Evolutionary conservation across 2,113 vertebrate genomes (phyloP), one percentile per base, ranked within the genome.

Genomic region (Grantiella picta): DNA sequence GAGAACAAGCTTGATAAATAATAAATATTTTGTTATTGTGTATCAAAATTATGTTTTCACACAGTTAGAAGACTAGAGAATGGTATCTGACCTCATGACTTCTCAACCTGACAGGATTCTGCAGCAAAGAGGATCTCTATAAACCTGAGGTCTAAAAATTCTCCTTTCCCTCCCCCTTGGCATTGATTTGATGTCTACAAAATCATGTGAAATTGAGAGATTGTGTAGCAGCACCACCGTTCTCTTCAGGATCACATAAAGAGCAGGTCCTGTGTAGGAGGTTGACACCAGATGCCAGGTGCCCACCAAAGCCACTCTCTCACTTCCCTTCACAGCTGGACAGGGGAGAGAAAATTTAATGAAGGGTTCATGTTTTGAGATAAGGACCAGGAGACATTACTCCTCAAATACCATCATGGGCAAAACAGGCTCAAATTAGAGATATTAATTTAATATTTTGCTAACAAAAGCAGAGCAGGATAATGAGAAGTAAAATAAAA

Each of bases 151-250:
- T 17, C 3, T 54, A 35, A 60, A 60, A 64, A 49, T 3, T 0
- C 2, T 25, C 2, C 1, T 7, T 52, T 24, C 49, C n/a, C 15
- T 2, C 3, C 1, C 11, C 5, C 4, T n/a, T 47, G 31, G 13
- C 56, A 56, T 15, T 23, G 47, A 33, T 42, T 61, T 57, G 31
- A 20, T 68, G 1, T 31, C 12, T 53, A 40, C 22, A 68, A 76
- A 83, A 38, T 36, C 0, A 15, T 19, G 21, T 65, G 27, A n/a
- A 72, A 75, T 29, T 2, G 19, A 50, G 7, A 68, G 15, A n/a
- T 36, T 53, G 6, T 12, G 16, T 14, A 24, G 21, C 49, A 11
- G 5, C 6, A 63, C 6, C 24, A 54, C 10, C 3, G 0, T 63
- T 71, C 5, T 47, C 10, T 52, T 79, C 47, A 86, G 45, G 5